A percentile compares a stretch with the other conserved stretches of the same genome.
These are phyloP conservation scores for Leucoraja erinaceus DNA, from an alignment of 2,113 vertebrate genomes.

Conservation along the genomic window DNA sequence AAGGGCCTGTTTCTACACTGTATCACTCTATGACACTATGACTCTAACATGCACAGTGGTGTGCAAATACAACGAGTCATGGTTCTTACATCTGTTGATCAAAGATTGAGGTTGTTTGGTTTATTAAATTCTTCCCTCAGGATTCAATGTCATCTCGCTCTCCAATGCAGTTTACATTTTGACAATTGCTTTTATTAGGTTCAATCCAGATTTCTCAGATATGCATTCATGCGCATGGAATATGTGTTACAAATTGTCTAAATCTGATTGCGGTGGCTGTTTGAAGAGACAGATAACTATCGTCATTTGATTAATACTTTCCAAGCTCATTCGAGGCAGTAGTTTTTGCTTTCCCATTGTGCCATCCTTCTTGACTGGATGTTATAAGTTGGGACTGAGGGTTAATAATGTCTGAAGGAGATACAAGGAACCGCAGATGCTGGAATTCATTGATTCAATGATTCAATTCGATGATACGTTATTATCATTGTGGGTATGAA, in stretches of 20 bases:
- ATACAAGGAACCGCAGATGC: neutral
- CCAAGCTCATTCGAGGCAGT: neutral
- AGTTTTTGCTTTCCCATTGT: neutral
- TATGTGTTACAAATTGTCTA: neutral
- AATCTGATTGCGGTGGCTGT: neutral
- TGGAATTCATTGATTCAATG: no score
- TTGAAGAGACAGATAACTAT: neutral
- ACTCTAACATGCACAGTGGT: neutral
- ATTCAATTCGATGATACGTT: no score
- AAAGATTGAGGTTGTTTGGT: neutral
- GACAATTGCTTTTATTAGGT: neutral
- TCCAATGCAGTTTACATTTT: neutral
- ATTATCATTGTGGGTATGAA: no score
- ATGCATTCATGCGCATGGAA: neutral
- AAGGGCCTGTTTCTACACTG: no score
- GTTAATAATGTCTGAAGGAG: neutral
- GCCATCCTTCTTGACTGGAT: neutral
- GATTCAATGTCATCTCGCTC: neutral
- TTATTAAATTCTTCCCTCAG: neutral
- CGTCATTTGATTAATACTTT: neutral
- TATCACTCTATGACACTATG: no score
- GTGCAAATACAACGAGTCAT: neutral
- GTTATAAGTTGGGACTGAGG: no score
- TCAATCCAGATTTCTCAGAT: neutral
- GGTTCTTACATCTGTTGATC: neutral